Evolutionary conservation across 2,797 vertebrate genomes (phyloP).

Genomic region (Anguilla megastoma): DNA sequence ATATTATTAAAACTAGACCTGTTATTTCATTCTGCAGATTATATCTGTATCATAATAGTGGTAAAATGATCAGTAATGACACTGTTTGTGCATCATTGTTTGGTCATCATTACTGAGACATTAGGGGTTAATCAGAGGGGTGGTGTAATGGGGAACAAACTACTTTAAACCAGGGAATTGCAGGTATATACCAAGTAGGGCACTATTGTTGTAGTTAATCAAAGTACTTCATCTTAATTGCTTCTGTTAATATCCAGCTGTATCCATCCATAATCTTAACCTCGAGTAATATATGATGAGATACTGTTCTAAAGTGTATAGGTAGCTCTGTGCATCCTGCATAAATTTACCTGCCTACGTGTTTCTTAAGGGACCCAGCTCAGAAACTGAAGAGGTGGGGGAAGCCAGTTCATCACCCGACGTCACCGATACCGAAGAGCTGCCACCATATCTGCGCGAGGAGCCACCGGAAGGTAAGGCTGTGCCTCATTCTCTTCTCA

Average conservation of each 20-base stretch:
- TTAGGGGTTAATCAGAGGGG: neutral
- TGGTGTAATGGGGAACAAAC: neutral
- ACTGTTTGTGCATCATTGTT: neutral
- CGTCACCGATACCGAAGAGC: slow-evolving; percentile 52
- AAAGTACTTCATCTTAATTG: neutral
- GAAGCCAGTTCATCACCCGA: slow-evolving; percentile 44
- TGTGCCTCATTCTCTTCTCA: neutral
- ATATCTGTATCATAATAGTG: neutral
- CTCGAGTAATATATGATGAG: neutral
- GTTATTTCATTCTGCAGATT: neutral
- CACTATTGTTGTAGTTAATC: neutral
- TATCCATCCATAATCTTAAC: neutral
- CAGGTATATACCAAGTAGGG: neutral
- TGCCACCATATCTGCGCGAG: slow-evolving; percentile 56
- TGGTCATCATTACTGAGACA: neutral
- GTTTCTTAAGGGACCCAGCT: slow-evolving; percentile 46
- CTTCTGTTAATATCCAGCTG: neutral
- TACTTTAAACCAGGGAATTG: neutral
- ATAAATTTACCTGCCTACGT: neutral
- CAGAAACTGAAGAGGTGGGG: slow-evolving; percentile 54
- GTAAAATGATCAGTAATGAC: neutral
- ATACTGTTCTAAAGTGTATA: neutral
- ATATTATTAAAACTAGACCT: neutral
- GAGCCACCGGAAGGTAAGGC: slow-evolving; percentile 61
- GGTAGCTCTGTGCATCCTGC: neutral